phyloP scores from a whole-genome alignment of 1,140 invertebrate genomes.

The Diploscapter pachys region DNA sequence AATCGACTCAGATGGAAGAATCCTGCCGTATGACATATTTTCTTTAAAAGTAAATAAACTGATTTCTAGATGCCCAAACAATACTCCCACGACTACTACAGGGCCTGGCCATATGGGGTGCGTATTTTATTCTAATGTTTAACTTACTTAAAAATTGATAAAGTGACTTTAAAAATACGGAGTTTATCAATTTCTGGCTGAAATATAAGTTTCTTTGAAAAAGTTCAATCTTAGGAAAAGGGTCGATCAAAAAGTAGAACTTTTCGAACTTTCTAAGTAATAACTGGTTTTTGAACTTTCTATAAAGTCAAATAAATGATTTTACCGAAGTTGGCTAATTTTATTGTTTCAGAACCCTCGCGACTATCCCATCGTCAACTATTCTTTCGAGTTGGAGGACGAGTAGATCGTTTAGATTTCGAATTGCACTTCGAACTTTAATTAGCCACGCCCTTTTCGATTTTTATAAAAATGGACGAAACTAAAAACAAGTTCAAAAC shows the following conservation, averaged over 20 bases:
- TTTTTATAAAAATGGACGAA: background rate
- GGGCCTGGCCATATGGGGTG: constrained; percentile 41
- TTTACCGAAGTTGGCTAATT: too few relatives aligned
- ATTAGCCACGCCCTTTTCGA: constrained; percentile 7
- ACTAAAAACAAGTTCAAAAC: too few relatives aligned
- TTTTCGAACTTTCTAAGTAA: too few relatives aligned
- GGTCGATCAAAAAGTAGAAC: too few relatives aligned
- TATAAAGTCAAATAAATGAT: too few relatives aligned
- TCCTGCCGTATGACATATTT: constrained; percentile 35
- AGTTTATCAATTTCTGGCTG: too few relatives aligned
- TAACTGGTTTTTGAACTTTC: too few relatives aligned
- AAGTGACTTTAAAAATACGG: too few relatives aligned
- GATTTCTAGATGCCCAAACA: constrained; percentile 54
- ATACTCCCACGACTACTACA: constrained; percentile 53
- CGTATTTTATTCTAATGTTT: too few relatives aligned
- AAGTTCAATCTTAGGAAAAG: too few relatives aligned
- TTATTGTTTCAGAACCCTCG: constrained; percentile 40
- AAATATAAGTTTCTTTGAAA: too few relatives aligned
- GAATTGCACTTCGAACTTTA: constrained; percentile 14
- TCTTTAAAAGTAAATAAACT: background rate
- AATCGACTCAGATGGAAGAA: constrained; percentile 46
- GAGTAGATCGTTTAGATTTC: constrained; percentile 6
- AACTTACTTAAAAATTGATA: too few relatives aligned
- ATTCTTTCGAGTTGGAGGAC: constrained; percentile 50
- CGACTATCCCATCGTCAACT: constrained; percentile 56